Evolutionary conservation across 2,113 vertebrate species (phyloP).

Genomic region (Alaudala cheleensis): DNA sequence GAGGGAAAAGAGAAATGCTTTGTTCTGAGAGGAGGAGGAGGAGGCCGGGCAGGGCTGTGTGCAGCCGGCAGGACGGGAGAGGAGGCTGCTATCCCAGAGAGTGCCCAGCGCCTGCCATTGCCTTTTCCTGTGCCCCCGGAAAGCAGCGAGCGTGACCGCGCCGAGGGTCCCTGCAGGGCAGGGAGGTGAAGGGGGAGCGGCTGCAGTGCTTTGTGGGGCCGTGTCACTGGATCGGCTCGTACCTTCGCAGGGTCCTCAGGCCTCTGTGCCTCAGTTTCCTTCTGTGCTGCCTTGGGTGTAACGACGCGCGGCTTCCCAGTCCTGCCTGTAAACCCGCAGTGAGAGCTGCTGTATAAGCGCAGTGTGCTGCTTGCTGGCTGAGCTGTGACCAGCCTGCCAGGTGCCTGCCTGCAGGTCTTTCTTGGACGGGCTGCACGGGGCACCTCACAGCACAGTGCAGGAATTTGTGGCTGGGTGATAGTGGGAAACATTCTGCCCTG

Average conservation of each 20-base stretch:
- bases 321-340: neutral
- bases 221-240: too few relatives aligned
- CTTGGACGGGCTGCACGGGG: neutral
- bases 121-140: neutral
- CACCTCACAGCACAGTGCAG: rapidly evolving
- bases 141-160: neutral
- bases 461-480: neutral
- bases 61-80: neutral
- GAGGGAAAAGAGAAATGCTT: slow-evolving; percentile 32
- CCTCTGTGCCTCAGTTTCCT: neutral
- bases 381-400: neutral
- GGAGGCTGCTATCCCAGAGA: neutral
- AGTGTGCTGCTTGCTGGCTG: neutral
- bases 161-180: neutral
- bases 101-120: neutral
- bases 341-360: neutral
- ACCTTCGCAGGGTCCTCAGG: neutral
- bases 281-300: too few relatives aligned
- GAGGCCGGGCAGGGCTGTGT: neutral
- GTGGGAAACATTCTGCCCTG: neutral
- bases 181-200: neutral
- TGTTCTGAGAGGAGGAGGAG: neutral
- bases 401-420: neutral
- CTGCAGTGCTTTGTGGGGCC: neutral
- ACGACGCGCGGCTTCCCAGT: neutral